Percentiles rank a stretch among this genome's conserved stretches.
Evolutionary conservation across 2,888 invertebrate genomes (phyloP).

Genomic region (Drosophila robusta): DNA sequence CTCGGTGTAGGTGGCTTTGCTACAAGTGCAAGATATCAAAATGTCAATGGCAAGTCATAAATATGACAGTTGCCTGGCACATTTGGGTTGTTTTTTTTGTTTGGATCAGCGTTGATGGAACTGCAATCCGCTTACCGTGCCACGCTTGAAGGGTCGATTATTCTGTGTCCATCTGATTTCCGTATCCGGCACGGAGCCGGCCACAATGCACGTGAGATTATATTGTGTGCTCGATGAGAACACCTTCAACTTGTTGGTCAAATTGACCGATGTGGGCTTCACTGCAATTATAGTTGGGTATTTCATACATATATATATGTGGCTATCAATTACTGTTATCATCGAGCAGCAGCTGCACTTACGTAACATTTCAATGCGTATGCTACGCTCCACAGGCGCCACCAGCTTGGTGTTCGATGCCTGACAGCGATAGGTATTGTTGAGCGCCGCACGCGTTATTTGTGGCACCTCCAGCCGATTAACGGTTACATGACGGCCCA

Average conservation of each 20-base stretch:
- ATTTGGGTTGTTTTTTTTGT: constrained; percentile 15
- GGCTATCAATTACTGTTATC: too few species aligned
- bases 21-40: constrained; percentile 61
- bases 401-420: constrained; percentile 95
- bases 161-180: constrained; percentile 94
- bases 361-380: constrained; percentile 93
- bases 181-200: constrained; percentile 94
- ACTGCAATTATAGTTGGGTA: constrained; percentile 86
- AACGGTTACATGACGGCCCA: constrained; percentile 91
- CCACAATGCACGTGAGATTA: constrained; percentile 92
- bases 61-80: constrained; percentile 62
- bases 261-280: constrained; percentile 91
- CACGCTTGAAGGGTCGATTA: constrained; percentile 90
- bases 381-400: constrained; percentile 92
- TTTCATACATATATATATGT: not conserved
- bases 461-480: constrained; percentile 91
- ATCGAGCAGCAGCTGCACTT: constrained; percentile 85
- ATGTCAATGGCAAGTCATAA: constrained; percentile 64
- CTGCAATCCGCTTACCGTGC: constrained; percentile 87
- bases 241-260: constrained; percentile 90
- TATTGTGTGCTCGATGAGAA: constrained; percentile 93
- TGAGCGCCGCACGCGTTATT: constrained; percentile 91
- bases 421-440: constrained; percentile 94
- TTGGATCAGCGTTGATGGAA: not conserved
- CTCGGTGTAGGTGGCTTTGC: constrained; percentile 16